These are phyloP conservation scores for Hybos culiciformis DNA, from an alignment of 2,888 invertebrate genomes.

Conservation along the genomic window DNA sequence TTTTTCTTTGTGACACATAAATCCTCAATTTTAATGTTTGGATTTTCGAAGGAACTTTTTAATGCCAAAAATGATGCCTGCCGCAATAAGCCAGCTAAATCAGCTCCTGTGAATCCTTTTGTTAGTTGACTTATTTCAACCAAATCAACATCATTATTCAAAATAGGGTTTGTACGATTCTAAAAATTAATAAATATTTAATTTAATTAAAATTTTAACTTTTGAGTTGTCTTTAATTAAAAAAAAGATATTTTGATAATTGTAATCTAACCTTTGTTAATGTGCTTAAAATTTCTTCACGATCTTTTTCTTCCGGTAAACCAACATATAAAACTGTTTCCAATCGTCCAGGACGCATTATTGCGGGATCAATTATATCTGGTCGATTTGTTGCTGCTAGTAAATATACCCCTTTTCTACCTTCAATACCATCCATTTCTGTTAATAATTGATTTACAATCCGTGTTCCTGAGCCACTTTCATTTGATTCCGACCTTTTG, in stretches of 20 bases:
- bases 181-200: constrained; percentile 28
- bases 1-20: constrained; percentile 53
- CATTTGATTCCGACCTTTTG: constrained; percentile 62
- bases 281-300: constrained; percentile 76
- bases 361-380: constrained; percentile 92
- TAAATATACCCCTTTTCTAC: constrained; percentile 81
- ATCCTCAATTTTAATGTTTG: constrained; percentile 36
- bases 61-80: constrained; percentile 75
- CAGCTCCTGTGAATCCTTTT: constrained; percentile 85
- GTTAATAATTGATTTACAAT: constrained; percentile 95
- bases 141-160: constrained; percentile 65
- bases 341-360: constrained; percentile 74
- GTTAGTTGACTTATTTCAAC: constrained; percentile 51
- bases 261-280: constrained; percentile 82
- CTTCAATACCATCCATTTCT: constrained; percentile 96
- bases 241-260: background rate
- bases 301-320: constrained; percentile 63
- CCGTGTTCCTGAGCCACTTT: constrained; percentile 58
- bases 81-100: constrained; percentile 76
- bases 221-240: background rate
- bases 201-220: constrained; percentile 4
- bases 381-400: constrained; percentile 95
- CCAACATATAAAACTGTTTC: constrained; percentile 85
- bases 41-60: constrained; percentile 54
- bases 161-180: constrained; percentile 64